phyloP scores from a whole-genome alignment of 2,888 invertebrate genomes.

The Byasa hedistus region DNA sequence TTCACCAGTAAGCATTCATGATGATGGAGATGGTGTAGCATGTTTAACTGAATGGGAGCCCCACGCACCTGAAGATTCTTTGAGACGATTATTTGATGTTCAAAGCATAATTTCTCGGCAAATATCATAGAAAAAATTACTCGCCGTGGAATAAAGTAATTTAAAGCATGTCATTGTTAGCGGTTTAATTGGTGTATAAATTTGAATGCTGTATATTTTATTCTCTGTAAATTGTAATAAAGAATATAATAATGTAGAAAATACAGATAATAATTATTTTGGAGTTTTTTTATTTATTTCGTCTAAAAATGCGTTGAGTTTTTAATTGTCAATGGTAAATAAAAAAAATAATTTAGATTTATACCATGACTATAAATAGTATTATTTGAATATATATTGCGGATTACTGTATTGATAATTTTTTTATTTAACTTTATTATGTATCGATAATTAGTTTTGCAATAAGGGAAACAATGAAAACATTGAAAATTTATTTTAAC shows the following conservation, averaged over 20 bases:
- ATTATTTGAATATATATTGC: too few relatives aligned
- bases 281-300: neutral
- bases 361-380: too few relatives aligned
- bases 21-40: constrained; percentile 30
- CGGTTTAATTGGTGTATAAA: too few relatives aligned
- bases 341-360: too few relatives aligned
- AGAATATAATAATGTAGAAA: neutral
- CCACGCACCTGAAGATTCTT: constrained; percentile 29
- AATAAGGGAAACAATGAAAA: neutral
- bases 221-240: neutral
- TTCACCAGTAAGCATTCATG: constrained; percentile 50
- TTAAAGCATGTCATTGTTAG: too few relatives aligned
- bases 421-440: too few relatives aligned
- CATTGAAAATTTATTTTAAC: neutral
- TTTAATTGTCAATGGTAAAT: too few relatives aligned
- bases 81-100: constrained; percentile 32
- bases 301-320: too few relatives aligned
- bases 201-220: neutral
- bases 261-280: neutral
- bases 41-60: constrained; percentile 26
- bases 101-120: constrained; percentile 21
- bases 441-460: too few relatives aligned
- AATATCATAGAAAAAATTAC: neutral
- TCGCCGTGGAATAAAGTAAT: too few relatives aligned
- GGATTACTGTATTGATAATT: too few relatives aligned